Conservation (phyloP, 2,797 vertebrate genomes). For the Phrynocephalus vlangalii region DNA sequence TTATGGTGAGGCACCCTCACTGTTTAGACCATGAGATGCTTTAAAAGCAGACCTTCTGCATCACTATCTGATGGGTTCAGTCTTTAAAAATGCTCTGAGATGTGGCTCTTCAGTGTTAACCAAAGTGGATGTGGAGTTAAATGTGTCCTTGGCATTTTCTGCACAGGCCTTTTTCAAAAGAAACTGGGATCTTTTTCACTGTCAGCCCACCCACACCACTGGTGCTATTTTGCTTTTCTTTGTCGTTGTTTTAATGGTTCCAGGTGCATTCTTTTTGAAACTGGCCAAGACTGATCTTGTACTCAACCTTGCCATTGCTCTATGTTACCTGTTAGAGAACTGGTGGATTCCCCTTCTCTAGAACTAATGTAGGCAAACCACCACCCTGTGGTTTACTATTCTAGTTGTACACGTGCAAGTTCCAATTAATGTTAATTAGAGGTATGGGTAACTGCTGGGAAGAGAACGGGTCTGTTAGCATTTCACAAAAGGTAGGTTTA, state of each 20-base stretch:
- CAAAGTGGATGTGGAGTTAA: not conserved
- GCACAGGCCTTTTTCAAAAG: not conserved
- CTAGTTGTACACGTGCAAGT: not conserved
- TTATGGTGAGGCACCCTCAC: no score
- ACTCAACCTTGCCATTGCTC: not conserved
- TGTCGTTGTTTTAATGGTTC: no score
- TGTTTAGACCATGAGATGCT: no score
- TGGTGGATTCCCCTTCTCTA: not conserved
- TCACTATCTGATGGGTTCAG: not conserved
- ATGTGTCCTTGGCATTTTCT: not conserved
- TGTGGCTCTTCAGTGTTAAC: not conserved
- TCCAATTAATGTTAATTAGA: slow-evolving; percentile 9
- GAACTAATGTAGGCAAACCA: not conserved
- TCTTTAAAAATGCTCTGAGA: not conserved
- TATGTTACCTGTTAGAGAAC: not conserved
- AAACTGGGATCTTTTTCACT: not conserved
- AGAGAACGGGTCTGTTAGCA: not conserved
- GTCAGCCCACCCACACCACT: no score
- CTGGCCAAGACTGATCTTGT: not conserved
- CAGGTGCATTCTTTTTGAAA: not conserved
- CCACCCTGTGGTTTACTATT: not conserved
- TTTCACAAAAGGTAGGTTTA: not conserved
- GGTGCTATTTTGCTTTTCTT: not conserved
- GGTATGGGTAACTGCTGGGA: not conserved
- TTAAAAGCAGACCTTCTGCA: not conserved